A percentile compares a stretch with the other conserved stretches of the same genome.
Evolutionary conservation across 2,113 vertebrate genomes (phyloP).

Genomic region (Rafetus swinhoei): DNA sequence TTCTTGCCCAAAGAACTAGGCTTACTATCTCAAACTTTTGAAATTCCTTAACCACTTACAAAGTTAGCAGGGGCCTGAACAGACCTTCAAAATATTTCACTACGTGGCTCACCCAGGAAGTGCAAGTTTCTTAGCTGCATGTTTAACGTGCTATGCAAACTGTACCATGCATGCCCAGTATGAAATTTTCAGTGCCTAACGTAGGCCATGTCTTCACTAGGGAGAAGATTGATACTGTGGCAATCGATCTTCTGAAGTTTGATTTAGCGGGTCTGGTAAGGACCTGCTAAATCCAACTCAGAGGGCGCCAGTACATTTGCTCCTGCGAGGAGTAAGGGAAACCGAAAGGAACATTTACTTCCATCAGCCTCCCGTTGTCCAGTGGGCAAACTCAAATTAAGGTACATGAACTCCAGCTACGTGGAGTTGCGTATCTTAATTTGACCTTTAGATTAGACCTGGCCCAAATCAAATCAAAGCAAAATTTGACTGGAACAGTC

Average conservation of each 20-base stretch:
- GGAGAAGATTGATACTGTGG: no score
- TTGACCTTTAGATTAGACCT: no score
- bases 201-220: background rate
- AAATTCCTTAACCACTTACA: background rate
- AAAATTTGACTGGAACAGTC: background rate
- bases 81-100: background rate
- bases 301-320: no score
- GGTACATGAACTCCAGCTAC: no score
- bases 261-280: no score
- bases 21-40: background rate
- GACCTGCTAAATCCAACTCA: no score
- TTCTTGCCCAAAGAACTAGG: background rate
- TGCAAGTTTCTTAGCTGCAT: background rate
- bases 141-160: background rate
- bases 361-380: no score
- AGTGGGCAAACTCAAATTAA: no score
- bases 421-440: no score
- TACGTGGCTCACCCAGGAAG: background rate
- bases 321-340: no score
- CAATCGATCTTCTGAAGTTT: no score
- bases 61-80: background rate
- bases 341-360: no score
- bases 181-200: background rate
- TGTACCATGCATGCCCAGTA: background rate
- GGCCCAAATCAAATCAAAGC: background rate